Percentiles rank a stretch among this genome's conserved stretches.
phyloP scores from a whole-genome alignment of 2,888 invertebrate genomes.

The Pediacus dermestoides region DNA sequence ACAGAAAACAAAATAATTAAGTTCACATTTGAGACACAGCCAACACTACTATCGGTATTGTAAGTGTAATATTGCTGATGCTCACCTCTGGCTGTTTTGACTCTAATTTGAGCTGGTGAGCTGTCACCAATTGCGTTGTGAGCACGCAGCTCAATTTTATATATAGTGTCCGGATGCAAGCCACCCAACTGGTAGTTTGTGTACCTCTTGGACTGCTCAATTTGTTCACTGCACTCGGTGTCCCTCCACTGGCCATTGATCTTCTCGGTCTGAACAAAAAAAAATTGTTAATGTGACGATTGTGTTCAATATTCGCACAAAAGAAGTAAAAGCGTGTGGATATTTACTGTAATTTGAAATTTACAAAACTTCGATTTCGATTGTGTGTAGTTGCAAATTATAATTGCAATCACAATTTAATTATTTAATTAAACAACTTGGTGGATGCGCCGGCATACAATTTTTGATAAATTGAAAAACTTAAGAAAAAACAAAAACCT shows the following conservation, averaged over 20 bases:
- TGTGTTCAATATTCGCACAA: too few species aligned
- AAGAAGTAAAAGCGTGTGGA: too few species aligned
- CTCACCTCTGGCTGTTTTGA: slow-evolving; percentile 89
- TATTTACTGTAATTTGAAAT: too few species aligned
- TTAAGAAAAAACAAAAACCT: too few species aligned
- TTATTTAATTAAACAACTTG: too few species aligned
- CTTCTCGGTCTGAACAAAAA: slow-evolving; percentile 64
- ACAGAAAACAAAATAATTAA: slow-evolving; percentile 15
- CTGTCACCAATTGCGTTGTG: slow-evolving; percentile 84
- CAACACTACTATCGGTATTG: slow-evolving; percentile 25
- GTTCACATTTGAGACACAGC: slow-evolving; percentile 12
- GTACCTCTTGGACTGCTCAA: slow-evolving; percentile 61
- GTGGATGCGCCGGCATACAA: too few species aligned
- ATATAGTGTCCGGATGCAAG: slow-evolving; percentile 74
- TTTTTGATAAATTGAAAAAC: too few species aligned
- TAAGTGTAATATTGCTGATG: slow-evolving; percentile 36
- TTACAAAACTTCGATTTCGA: too few species aligned
- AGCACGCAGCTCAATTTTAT: slow-evolving; percentile 79
- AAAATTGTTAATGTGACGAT: too few species aligned
- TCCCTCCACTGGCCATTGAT: slow-evolving; percentile 65
- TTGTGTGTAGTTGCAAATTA: too few species aligned
- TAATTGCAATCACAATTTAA: too few species aligned
- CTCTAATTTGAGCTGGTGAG: slow-evolving; percentile 69
- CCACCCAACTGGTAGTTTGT: slow-evolving; percentile 65
- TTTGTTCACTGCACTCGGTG: slow-evolving; percentile 56